Evolutionary conservation across 23 tunicate genomes (phyloP), one percentile per base, ranked within the genome.

Genomic region (Trididemnum nubilum): DNA sequence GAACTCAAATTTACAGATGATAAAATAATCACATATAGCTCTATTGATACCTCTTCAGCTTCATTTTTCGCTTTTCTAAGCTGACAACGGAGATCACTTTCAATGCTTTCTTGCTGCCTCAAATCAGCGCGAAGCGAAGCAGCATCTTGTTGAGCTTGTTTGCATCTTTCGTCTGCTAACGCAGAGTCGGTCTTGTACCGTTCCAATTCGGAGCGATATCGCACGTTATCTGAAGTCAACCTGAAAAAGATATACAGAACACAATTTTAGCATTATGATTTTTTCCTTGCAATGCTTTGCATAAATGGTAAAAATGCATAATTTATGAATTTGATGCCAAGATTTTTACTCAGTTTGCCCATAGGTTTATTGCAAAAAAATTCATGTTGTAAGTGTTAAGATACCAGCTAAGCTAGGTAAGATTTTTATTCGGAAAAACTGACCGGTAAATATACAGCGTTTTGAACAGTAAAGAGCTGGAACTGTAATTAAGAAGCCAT

Each of bases 51-150:
- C 65, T 91, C 97, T 75, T 91, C 97, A 49, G 97, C 87, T 82
- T 91, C 97, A 51, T 85, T 91, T 67, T 91, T 91, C 18, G 91
- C 85, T 81, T 91, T 91, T 37, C 91, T 54, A 7, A 91, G 84
- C 70, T 85, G 88, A 0, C 74, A 57, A 0, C 86, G 74, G 19
- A 91, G 80, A 40, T 91, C 97, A 21, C 80, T 44, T 1, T 73
- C 83, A 18, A 82, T 63, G 26, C 78, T 35, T 57, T 91, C 97
- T 5, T 72, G 70, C 77, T 91, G 97, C 73, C 89, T 59, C n/a
- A 81, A 34, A 28, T 85, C 87, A 25, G 79, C 64, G 12, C 97
- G 81, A 64, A 86, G 72, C 19, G 73, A 35, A 25, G 87, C 9
- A 0, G 83, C 93, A 24, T 91, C 97, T 60, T 85, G 78, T 35